Evolutionary conservation across 2,113 vertebrate genomes (phyloP).

Genomic region (Halichoerus grypus): DNA sequence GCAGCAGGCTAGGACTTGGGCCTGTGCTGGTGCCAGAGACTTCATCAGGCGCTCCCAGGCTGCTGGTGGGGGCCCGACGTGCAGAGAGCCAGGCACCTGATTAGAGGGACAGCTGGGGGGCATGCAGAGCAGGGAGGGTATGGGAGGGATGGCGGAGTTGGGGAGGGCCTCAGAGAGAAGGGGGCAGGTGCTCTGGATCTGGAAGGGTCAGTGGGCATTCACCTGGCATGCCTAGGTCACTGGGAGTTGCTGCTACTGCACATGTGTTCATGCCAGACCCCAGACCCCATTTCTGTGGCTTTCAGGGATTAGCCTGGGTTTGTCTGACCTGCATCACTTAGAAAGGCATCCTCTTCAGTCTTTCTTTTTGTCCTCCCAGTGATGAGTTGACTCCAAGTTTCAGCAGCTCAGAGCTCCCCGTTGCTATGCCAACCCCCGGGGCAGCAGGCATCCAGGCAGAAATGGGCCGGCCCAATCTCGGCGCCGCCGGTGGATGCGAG

Average conservation of each 20-base stretch:
- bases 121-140: background rate
- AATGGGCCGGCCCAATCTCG: conserved; percentile 74
- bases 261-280: background rate
- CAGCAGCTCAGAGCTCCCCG: conserved; percentile 76
- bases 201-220: background rate
- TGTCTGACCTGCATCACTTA: conserved; percentile 61
- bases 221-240: background rate
- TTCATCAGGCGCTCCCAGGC: background rate
- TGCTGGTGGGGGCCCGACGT: background rate
- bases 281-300: conserved; percentile 15
- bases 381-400: conserved; percentile 73
- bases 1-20: background rate
- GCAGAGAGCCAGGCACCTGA: background rate
- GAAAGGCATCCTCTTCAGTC: conserved; percentile 64
- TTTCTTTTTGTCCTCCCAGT: conserved; percentile 66
- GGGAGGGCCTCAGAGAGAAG: background rate
- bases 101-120: background rate
- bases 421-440: conserved; percentile 88
- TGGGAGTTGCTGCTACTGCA: background rate
- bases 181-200: background rate
- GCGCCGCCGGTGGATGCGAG: conserved; percentile 57
- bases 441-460: conserved; percentile 76
- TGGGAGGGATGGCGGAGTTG: background rate
- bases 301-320: conserved; percentile 51
- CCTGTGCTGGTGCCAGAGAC: background rate